Conservation (phyloP, 2,113 vertebrate genomes). For the Otus sunia region DNA sequence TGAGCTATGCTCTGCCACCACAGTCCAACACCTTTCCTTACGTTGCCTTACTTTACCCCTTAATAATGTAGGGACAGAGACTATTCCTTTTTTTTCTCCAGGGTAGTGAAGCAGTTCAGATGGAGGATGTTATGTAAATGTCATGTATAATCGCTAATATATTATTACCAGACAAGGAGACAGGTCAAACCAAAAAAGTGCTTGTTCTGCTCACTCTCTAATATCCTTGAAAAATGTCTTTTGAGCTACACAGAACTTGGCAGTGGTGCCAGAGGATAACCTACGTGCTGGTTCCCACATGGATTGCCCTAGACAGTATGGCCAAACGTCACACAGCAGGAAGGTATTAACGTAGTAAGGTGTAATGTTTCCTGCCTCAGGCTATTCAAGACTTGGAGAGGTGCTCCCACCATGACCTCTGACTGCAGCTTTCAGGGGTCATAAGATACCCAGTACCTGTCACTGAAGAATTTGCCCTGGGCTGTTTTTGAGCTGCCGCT, state of each 20-base stretch:
- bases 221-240: slow-evolving; percentile 21
- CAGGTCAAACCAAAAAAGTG: background rate
- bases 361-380: background rate
- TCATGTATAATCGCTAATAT: slow-evolving; percentile 18
- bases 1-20: background rate
- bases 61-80: background rate
- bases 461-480: background rate
- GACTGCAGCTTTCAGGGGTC: background rate
- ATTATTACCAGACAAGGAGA: slow-evolving; percentile 13
- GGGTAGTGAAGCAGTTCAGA: background rate
- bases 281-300: background rate
- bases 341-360: background rate
- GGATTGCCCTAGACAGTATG: background rate
- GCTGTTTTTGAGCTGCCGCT: background rate
- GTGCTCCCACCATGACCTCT: background rate
- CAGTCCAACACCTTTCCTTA: background rate
- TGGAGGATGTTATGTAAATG: slow-evolving; percentile 24
- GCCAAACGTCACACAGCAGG: background rate
- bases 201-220: background rate
- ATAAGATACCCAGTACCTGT: background rate
- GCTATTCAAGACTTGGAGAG: background rate
- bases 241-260: background rate
- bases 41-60: background rate
- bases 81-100: background rate
- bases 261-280: background rate